Evolutionary conservation across 2,888 invertebrate species (phyloP).

Genomic region (Argyra leucocephala): DNA sequence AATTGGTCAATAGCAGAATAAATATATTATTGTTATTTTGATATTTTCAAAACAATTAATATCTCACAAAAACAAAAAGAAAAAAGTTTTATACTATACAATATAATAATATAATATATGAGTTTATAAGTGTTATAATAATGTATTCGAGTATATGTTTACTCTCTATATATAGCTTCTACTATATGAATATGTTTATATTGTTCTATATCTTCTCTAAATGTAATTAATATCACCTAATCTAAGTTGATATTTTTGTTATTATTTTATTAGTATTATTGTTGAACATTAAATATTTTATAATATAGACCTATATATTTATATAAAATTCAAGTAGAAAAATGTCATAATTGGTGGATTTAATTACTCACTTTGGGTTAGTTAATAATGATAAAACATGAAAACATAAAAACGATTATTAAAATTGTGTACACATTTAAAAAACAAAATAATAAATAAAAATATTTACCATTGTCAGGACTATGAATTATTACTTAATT

Average conservation of each 20-base stretch:
- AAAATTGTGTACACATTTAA: neutral
- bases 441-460: neutral
- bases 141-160: too few relatives aligned
- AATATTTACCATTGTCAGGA: neutral
- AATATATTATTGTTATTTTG: neutral
- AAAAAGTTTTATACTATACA: neutral
- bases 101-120: too few relatives aligned
- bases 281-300: neutral
- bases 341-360: neutral
- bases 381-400: neutral
- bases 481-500: neutral
- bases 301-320: too few relatives aligned
- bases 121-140: too few relatives aligned
- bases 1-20: neutral
- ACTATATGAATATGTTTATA: too few relatives aligned
- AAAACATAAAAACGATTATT: slow-evolving; percentile 4
- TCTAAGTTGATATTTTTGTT: neutral
- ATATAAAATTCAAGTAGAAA: neutral
- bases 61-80: neutral
- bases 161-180: too few relatives aligned
- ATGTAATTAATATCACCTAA: neutral
- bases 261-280: neutral
- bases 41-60: slow-evolving; percentile 3
- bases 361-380: slow-evolving; percentile 4
- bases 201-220: neutral